A percentile compares a stretch with the other conserved stretches of the same genome.
These are phyloP conservation scores for Armadillidium nasatum DNA, from an alignment of 1,140 invertebrate species.

Conservation along the genomic window DNA sequence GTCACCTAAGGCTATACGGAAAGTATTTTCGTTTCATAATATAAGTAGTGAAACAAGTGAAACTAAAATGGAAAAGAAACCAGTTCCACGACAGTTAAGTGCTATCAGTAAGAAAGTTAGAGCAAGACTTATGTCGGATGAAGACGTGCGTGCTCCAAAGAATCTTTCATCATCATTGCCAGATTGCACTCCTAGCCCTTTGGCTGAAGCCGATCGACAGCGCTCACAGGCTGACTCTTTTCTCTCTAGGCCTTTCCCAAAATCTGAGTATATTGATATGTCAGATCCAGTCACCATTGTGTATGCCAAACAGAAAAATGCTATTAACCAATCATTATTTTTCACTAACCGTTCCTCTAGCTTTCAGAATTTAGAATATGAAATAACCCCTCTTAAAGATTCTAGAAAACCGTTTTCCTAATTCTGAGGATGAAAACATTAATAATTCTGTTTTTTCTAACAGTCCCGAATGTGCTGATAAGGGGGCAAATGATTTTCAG, in stretches of 20 bases:
- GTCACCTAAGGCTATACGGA: background rate
- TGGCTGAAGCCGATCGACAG: background rate
- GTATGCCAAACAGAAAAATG: background rate
- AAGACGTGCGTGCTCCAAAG: background rate
- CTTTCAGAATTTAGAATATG: background rate
- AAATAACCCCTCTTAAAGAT: background rate
- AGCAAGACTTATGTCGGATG: background rate
- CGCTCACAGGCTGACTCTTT: background rate
- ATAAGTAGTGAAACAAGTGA: background rate
- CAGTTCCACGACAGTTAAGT: background rate
- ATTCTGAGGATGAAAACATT: background rate
- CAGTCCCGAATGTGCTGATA: background rate
- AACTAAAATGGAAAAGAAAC: background rate
- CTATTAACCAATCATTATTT: constrained; percentile 5
- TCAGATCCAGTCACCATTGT: background rate
- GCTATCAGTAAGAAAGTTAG: background rate
- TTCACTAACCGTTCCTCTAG: constrained; percentile 1
- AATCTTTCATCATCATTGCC: background rate
- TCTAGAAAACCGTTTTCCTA: background rate
- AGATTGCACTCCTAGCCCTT: background rate
- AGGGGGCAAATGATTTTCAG: background rate
- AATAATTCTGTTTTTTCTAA: background rate
- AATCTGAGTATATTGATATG: background rate
- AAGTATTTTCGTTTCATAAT: background rate
- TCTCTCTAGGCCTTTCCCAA: background rate